A percentile compares a stretch with the other conserved stretches of the same genome.
Conservation (phyloP, 2,797 vertebrate genomes). For the Tarsius wallacei region DNA sequence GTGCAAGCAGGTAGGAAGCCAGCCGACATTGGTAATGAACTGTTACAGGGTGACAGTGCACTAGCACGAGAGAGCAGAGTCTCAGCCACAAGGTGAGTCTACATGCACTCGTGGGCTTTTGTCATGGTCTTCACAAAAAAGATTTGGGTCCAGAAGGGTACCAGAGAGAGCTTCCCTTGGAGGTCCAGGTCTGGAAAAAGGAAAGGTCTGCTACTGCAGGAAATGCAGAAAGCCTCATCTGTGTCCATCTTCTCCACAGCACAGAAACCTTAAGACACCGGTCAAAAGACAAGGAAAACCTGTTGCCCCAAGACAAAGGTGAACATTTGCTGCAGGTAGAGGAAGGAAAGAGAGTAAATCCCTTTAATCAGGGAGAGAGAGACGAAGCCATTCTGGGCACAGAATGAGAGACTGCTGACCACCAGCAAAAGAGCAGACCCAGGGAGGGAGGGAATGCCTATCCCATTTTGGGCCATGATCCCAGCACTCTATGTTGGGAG, state of each 20-base stretch:
- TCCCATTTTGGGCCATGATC: not conserved
- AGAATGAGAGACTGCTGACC: too few relatives aligned
- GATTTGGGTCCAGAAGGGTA: not conserved
- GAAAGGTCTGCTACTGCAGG: not conserved
- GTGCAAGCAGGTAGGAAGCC: not conserved
- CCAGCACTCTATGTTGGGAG: not conserved
- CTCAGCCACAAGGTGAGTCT: not conserved
- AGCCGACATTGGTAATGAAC: not conserved
- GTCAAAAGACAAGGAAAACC: not conserved
- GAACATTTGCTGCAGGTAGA: not conserved
- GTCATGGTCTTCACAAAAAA: not conserved
- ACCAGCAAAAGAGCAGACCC: not conserved
- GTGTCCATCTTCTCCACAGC: too few relatives aligned
- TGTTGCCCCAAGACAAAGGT: not conserved
- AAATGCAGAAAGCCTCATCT: not conserved
- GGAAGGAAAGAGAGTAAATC: not conserved
- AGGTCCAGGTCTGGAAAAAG: not conserved
- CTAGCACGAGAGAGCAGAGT: not conserved
- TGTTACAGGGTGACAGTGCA: not conserved
- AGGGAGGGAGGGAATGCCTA: not conserved
- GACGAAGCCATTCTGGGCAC: not conserved
- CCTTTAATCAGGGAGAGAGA: not conserved
- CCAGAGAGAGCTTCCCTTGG: not conserved
- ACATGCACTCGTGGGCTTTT: not conserved
- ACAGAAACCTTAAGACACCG: not conserved